Base-by-base conservation (phyloP, 1,140 invertebrate genomes). In the Trichomalopsis sarcophagae region DNA sequence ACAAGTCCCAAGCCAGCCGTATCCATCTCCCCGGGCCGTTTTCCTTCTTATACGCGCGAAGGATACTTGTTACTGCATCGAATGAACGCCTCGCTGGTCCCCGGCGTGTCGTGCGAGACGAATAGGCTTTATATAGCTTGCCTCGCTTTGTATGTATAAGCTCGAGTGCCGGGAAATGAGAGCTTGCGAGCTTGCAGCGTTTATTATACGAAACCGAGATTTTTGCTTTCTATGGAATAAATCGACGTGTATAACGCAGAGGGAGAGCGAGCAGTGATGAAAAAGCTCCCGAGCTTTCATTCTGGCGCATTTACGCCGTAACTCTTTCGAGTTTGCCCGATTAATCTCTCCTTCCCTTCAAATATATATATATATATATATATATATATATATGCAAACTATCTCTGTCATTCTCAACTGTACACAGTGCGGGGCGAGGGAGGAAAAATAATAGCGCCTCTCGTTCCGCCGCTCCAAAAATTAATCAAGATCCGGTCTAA, bases 401-500 rank as follows among this genome's bases (percentile, higher is more conserved):
- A 27, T 13, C 50, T 55, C 17, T 17, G 50, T 14, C 55, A 62
- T 62, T 62, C 55, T 62, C 17, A n/a, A 62, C 47, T 50, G 33
- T 36, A 36, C 33, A 36, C 27, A 50, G 14, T 62, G 0, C 9
- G 0, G 0, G 3, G 33, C 33, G 3, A 36, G 10, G 10, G 21
- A 5, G 33, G 36, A 47, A 13, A 10, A 27, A 81, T 69, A 71
- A 71, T 81, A 23, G 30, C 36, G 33, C 50, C 76, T 27, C 47
- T 55, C 47, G 21, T n/a, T 36, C 74, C 76, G n/a, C 1, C 77
- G 7, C 10, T 17, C 30, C 44, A 7, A 76, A 81, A 85, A 85
- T 85, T 85, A 85, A 85, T 85, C 84, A 81, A 81, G 36, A 74
- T 75, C 55, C 68, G 33, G 33, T 81, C 75, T 85, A 81, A 81